Conservation (phyloP, 2,888 invertebrate genomes). For the Mechanitis messenoides region DNA sequence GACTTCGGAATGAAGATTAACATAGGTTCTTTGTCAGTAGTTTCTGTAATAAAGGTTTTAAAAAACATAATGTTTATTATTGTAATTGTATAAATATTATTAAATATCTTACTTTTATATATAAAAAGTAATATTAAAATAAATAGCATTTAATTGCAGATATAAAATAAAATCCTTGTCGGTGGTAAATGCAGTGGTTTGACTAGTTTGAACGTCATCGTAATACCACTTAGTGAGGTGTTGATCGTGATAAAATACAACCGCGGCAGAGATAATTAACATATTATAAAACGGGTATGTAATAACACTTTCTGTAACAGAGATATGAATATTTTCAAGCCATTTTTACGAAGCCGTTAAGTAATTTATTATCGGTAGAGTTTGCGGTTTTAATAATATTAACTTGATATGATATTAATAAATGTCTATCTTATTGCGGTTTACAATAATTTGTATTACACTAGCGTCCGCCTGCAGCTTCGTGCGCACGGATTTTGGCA, state of each 20-base stretch:
- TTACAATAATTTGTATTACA: no score
- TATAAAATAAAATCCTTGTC: slow-evolving; percentile 20
- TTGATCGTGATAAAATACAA: slow-evolving; percentile 58
- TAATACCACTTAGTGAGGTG: slow-evolving; percentile 54
- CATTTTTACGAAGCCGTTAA: background rate
- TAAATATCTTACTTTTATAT: no score
- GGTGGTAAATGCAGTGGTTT: slow-evolving; percentile 22
- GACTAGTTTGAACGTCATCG: slow-evolving; percentile 38
- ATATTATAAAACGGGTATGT: background rate
- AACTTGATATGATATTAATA: no score
- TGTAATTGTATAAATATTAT: no score
- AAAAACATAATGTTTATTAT: no score
- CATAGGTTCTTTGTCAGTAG: no score
- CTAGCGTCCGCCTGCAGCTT: no score
- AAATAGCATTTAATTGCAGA: background rate
- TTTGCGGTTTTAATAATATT: no score
- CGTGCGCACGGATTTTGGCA: no score
- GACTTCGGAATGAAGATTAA: background rate
- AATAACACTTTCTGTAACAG: slow-evolving; percentile 22
- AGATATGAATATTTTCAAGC: slow-evolving; percentile 3
- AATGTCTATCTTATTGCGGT: no score
- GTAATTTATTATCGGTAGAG: background rate
- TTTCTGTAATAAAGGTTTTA: no score
- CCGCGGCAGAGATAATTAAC: slow-evolving; percentile 34
- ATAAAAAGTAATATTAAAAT: no score